These are phyloP conservation scores for Martes martes DNA, from an alignment of 2,113 vertebrate species.

Conservation along the genomic window DNA sequence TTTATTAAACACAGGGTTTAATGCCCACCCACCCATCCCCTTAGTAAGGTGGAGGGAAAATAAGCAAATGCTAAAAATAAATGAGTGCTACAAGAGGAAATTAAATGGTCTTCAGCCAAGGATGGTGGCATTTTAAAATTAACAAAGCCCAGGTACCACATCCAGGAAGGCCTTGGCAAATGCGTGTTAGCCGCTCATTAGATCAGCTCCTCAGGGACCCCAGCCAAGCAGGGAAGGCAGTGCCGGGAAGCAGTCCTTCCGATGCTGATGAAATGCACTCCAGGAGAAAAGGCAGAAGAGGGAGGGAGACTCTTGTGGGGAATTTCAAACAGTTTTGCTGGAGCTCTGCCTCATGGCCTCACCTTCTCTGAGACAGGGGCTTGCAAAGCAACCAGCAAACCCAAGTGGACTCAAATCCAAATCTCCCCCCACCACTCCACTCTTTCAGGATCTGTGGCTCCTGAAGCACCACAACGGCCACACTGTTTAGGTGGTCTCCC, in stretches of 20 bases:
- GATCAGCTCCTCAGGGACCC: constrained; percentile 72
- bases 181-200: constrained; percentile 77
- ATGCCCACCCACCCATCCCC: neutral
- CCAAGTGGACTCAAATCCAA: neutral
- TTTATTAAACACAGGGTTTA: constrained; percentile 33
- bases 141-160: constrained; percentile 78
- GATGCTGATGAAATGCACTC: constrained; percentile 60
- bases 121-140: constrained; percentile 75
- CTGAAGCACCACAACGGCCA: neutral
- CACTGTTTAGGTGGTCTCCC: neutral
- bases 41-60: constrained; percentile 51
- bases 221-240: constrained; percentile 73
- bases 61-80: constrained; percentile 73
- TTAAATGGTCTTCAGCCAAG: constrained; percentile 71
- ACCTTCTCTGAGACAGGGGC: constrained; percentile 20
- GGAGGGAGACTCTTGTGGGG: constrained; percentile 11
- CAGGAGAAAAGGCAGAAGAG: constrained; percentile 50
- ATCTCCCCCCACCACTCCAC: neutral
- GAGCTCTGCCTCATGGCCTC: neutral
- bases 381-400: neutral
- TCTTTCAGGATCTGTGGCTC: neutral
- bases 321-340: constrained; percentile 58
- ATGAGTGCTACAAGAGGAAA: constrained; percentile 56
- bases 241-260: constrained; percentile 61
- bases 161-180: constrained; percentile 79